Evolutionary conservation across 2,888 invertebrate species (phyloP).

Genomic region (Lepidocyrtoides sp.): DNA sequence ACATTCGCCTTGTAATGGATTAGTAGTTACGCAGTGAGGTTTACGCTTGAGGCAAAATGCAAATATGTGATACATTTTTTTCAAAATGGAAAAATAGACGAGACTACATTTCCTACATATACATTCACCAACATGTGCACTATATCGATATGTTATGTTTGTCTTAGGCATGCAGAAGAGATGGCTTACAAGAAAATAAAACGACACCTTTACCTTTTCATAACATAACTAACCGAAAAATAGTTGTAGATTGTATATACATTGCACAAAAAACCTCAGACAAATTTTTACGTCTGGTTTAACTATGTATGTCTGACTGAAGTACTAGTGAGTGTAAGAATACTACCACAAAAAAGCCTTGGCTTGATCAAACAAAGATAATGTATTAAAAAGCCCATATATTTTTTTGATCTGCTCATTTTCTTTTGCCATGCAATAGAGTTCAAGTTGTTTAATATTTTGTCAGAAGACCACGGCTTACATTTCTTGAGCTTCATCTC

Average conservation of each 20-base stretch:
- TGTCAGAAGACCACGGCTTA: too few species aligned
- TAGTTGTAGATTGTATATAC: background rate
- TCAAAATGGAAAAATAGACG: background rate
- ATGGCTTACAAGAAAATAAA: background rate
- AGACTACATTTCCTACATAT: slow-evolving; percentile 15
- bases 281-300: background rate
- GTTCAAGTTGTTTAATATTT: too few species aligned
- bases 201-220: background rate
- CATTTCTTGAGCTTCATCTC: too few species aligned
- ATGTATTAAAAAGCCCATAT: background rate
- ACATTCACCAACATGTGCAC: background rate
- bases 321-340: too few species aligned
- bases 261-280: too few species aligned
- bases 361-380: background rate
- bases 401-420: background rate
- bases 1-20: background rate
- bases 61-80: slow-evolving; percentile 62
- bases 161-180: background rate
- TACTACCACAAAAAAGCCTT: background rate
- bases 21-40: background rate
- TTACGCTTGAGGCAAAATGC: slow-evolving; percentile 58
- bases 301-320: background rate
- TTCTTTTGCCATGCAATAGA: background rate
- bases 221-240: background rate
- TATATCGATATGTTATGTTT: too few species aligned